These are phyloP conservation scores for Peromyscus leucopus DNA, from an alignment of 2,113 vertebrate species.

Conservation along the genomic window DNA sequence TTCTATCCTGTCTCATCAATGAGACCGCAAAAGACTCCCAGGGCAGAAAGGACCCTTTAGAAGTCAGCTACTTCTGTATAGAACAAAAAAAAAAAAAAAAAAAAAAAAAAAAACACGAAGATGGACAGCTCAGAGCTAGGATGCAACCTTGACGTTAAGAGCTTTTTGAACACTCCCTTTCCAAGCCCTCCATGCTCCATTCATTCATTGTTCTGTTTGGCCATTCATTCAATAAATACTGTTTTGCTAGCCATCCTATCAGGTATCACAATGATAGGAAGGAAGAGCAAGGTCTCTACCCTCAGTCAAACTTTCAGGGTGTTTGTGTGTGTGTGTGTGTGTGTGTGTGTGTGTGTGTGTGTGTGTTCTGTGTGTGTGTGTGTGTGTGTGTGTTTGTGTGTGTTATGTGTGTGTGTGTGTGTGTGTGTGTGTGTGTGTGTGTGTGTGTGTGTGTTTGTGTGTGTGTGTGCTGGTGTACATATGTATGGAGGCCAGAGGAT, in stretches of 20 bases:
- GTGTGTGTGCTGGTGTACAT: background rate
- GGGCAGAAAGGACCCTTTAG: too few relatives aligned
- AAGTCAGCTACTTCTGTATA: background rate
- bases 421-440: too few relatives aligned
- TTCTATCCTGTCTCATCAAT: background rate
- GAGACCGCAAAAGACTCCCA: background rate
- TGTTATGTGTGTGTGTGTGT: background rate
- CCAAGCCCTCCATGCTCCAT: background rate
- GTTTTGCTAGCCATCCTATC: background rate
- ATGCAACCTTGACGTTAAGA: background rate
- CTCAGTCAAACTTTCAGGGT: background rate
- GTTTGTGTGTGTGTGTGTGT: background rate
- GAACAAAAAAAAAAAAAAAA: background rate
- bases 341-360: too few relatives aligned
- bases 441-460: background rate
- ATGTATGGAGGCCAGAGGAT: background rate
- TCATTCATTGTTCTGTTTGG: background rate
- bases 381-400: background rate
- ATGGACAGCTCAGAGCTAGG: background rate
- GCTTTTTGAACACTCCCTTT: background rate
- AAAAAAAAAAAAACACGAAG: background rate
- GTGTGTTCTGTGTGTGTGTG: background rate
- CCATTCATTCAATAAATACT: background rate
- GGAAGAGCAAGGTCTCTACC: background rate
- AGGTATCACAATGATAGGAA: background rate